These are phyloP conservation scores for Taxidea taxus DNA, from an alignment of 2,113 vertebrate genomes.

Conservation along the genomic window DNA sequence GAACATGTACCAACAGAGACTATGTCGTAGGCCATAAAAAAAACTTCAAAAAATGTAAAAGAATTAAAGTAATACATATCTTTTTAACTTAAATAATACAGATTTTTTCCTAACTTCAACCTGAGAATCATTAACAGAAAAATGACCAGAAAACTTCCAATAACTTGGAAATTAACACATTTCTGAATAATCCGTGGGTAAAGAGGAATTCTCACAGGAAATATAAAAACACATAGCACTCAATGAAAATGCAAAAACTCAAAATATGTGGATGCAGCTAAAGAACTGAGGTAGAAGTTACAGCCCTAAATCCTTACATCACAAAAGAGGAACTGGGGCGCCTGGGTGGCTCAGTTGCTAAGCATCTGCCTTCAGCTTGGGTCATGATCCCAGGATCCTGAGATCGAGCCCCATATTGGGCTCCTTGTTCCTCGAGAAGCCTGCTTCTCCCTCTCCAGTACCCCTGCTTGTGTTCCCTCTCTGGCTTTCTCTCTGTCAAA, in stretches of 20 bases:
- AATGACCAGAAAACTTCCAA: neutral
- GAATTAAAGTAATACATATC: neutral
- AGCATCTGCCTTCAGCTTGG: too few relatives aligned
- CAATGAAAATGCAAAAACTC: neutral
- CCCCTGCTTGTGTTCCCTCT: too few relatives aligned
- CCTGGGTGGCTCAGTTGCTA: too few relatives aligned
- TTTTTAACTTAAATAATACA: neutral
- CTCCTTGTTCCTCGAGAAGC: too few relatives aligned
- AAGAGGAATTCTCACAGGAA: neutral
- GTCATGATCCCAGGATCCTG: too few relatives aligned
- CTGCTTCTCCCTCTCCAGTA: too few relatives aligned
- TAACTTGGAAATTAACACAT: neutral
- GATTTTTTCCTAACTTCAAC: neutral
- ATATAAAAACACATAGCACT: neutral
- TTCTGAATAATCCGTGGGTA: neutral
- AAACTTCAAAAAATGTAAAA: neutral
- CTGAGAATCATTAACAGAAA: conserved; percentile 8
- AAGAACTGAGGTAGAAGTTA: neutral
- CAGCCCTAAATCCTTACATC: neutral
- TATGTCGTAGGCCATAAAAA: neutral
- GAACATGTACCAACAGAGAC: neutral
- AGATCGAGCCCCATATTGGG: too few relatives aligned
- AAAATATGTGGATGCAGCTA: neutral
- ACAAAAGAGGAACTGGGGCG: too few relatives aligned
- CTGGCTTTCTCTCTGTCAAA: too few relatives aligned